Evolutionary conservation across 53 echinoderm and acorn worm genomes (phyloP), one percentile per base, ranked within the genome.

Genomic region (Holothuria leucospilota): DNA sequence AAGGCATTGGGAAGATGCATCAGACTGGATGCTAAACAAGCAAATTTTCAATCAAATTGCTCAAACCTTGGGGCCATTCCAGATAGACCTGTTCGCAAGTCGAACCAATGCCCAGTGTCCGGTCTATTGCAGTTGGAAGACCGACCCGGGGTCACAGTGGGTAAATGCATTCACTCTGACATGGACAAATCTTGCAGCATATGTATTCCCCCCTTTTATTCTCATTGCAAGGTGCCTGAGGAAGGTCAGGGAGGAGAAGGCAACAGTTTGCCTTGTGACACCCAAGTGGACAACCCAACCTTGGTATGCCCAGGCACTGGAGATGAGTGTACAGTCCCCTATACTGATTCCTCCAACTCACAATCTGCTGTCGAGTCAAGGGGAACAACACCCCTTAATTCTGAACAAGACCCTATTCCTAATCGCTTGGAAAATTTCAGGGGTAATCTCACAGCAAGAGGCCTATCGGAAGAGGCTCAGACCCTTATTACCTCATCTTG

Each of bases 391-490:
- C 25, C 87, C 87, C 29, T 51, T 87, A 78, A 26, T 85, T 49
- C 24, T 52, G 53, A 65, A 63, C 28, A 59, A 25, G 14, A 27
- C 51, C 26, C 67, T 87, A 0, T 63, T 65, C 34, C 65, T 84
- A 23, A 39, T 67, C 58, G 72, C 78, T 51, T 87, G 87, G 49
- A 87, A 63, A 26, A 39, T 87, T 26, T 80, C 87, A 79, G 87
- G 69, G 23, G 46, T 26, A 46, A 21, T 20, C 77, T 39, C 20
- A 15, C 58, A 28, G 15, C 40, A 25, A n/a, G 26, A 67, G 84
- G 84, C 14, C 15, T 84, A 39, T 59, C 84, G 65, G 46, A 59
- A 65, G 39, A 24, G 23, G 51, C 84, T 84, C 23, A n/a, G 13
- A 34, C 64, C 61, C 28, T 82, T 29, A 29, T 84, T 66, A 66